Evolutionary conservation across 2,888 invertebrate genomes (phyloP), one percentile per base, ranked within the genome.

Genomic region (Epinotia brunnichana): DNA sequence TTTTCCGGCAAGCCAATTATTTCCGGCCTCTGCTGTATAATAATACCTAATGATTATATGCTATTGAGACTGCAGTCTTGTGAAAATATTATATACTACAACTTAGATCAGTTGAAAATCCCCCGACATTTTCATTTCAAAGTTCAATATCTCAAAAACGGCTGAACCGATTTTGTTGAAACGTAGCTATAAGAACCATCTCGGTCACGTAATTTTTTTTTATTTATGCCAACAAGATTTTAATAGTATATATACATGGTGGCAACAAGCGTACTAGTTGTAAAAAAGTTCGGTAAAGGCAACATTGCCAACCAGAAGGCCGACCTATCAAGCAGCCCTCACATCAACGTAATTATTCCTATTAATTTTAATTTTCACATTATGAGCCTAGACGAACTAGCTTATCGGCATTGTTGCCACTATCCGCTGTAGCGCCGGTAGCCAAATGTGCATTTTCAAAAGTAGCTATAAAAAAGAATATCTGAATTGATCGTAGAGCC

Each of bases 401-500:
- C 56, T 56, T 11, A 57, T 21, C 39, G 10, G 54, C 11, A 21
- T 41, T 66, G 11, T 62, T 62, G 48, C 21, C 41, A 60, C 9
- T 39, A 19, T 9, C 15, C 24, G 39, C 53, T 57, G 48, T 29
- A 48, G 4, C 15, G 13, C n/a, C 48, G 0, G 48, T 48, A 63
- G 29, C 62, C 57, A 69, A 73, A 41, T 53, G 39, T 69, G 69
- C 68, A 73, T 68, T 71, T 70, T 63, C 41, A 48, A 53, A 69
- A 74, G 73, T 48, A 56, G 24, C 80, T 81, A 82, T 81, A 78
- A 82, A 83, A 85, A 85, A 82, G 81, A 81, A 82, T 80, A 80
- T 79, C 76, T 77, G 78, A 76, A 79, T 78, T 75, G 74, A 79
- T 77, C 78, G 80, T 69, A 80, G 80, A 77, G 74, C 76, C 76